These are phyloP conservation scores for Panthera uncia DNA, from an alignment of 2,113 vertebrate species.

Conservation along the genomic window DNA sequence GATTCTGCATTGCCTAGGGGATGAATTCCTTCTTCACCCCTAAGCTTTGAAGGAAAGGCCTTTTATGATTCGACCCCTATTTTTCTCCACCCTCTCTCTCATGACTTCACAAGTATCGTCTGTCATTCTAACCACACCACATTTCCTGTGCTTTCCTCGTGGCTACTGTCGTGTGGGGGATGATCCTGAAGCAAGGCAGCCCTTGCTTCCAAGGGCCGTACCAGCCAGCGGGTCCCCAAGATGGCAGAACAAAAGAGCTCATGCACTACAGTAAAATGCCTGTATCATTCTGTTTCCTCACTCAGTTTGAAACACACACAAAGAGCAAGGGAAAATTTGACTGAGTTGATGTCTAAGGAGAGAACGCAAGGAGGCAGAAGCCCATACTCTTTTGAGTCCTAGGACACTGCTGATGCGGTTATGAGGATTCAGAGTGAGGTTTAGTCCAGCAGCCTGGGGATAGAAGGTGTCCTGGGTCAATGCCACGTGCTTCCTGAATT, in stretches of 20 bases:
- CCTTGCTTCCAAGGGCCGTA: not conserved
- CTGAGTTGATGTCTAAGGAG: too few relatives aligned
- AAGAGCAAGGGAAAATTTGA: not conserved
- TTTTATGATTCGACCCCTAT: not conserved
- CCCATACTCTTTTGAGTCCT: rapidly evolving
- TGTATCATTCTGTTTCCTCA: not conserved
- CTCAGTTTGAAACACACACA: not conserved
- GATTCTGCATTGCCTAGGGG: not conserved
- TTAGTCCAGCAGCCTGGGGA: rapidly evolving
- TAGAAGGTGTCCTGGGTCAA: too few relatives aligned
- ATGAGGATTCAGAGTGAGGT: not conserved
- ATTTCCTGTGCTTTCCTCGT: not conserved
- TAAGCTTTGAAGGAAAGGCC: not conserved
- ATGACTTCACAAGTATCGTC: not conserved
- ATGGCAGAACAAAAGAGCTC: not conserved
- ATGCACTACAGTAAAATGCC: not conserved
- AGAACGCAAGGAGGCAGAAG: not conserved
- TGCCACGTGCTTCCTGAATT: not conserved
- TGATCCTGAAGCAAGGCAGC: too few relatives aligned
- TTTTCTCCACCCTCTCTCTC: not conserved
- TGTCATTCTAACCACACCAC: not conserved
- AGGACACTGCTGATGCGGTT: rapidly evolving
- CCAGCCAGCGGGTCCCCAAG: not conserved
- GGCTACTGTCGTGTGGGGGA: not conserved
- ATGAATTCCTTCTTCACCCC: not conserved